Conservation (phyloP, 2,113 vertebrate species). For the Acrocephalus kingi region DNA sequence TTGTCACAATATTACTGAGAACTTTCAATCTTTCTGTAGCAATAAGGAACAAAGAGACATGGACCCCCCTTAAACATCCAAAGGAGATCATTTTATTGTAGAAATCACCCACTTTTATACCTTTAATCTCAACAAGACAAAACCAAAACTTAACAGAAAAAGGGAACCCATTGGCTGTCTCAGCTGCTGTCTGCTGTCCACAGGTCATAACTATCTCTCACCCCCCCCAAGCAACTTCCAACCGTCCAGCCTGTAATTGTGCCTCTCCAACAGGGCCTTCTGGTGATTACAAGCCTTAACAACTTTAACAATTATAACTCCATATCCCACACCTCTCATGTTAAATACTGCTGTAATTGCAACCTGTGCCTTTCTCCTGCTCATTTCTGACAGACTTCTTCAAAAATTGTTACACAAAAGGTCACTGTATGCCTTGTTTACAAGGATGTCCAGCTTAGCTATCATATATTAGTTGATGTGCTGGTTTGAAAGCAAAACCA, state of each 20-base stretch:
- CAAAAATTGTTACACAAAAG: background rate
- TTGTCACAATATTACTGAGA: background rate
- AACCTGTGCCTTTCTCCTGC: background rate
- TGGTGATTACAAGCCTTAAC: background rate
- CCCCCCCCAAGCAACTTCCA: background rate
- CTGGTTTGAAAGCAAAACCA: no score
- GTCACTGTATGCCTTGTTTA: background rate
- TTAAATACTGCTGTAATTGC: background rate
- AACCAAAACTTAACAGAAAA: background rate
- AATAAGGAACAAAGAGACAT: background rate
- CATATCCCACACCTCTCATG: background rate
- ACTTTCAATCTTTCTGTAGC: background rate
- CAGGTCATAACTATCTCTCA: background rate
- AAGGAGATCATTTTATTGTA: background rate
- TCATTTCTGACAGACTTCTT: background rate
- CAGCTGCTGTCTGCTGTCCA: background rate
- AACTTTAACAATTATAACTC: background rate
- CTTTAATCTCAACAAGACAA: background rate
- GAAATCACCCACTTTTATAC: background rate
- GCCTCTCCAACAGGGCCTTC: background rate
- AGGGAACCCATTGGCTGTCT: background rate
- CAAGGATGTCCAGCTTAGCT: background rate
- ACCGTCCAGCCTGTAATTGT: background rate
- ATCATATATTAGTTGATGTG: background rate
- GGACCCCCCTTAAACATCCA: background rate